These are phyloP conservation scores for Penaeus monodon DNA, from an alignment of 2,888 invertebrate species.

Conservation along the genomic window DNA sequence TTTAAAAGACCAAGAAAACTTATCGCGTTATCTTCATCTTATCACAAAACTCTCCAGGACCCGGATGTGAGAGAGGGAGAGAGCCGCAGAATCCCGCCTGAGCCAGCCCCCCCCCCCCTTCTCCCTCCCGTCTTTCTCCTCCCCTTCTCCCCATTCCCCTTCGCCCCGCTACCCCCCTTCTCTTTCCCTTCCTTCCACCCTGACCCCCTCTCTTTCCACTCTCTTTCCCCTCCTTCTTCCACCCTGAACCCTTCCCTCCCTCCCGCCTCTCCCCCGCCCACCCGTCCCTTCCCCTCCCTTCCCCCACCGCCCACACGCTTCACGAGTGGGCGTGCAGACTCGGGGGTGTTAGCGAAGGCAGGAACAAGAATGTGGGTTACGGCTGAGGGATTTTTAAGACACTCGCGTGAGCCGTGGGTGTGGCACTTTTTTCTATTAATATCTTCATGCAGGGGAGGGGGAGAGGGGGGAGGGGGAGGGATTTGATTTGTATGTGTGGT, in stretches of 20 bases:
- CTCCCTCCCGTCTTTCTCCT: background rate
- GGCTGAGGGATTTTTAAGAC: no score
- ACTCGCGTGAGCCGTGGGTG: no score
- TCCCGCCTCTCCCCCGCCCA: no score
- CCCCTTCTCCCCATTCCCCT: background rate
- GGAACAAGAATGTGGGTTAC: no score
- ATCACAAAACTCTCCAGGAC: no score
- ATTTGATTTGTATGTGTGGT: background rate
- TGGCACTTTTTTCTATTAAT: no score
- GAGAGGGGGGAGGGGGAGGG: background rate
- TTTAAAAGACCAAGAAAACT: background rate
- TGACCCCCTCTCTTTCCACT: background rate
- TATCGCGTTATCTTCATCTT: background rate
- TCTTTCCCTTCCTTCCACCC: background rate
- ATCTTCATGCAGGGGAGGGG: background rate
- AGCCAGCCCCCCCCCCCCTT: background rate
- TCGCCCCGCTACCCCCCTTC: slow-evolving; percentile 5
- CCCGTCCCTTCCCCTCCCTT: no score
- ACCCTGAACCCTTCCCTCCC: no score
- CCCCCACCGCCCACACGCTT: no score
- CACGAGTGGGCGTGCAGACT: no score
- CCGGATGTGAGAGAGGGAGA: slow-evolving; percentile 1
- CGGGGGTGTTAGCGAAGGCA: no score
- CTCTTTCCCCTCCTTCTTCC: background rate
- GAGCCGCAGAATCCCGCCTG: background rate